phyloP scores from a whole-genome alignment of 1,140 invertebrate genomes.

The Gonatopus flavifemur region DNA sequence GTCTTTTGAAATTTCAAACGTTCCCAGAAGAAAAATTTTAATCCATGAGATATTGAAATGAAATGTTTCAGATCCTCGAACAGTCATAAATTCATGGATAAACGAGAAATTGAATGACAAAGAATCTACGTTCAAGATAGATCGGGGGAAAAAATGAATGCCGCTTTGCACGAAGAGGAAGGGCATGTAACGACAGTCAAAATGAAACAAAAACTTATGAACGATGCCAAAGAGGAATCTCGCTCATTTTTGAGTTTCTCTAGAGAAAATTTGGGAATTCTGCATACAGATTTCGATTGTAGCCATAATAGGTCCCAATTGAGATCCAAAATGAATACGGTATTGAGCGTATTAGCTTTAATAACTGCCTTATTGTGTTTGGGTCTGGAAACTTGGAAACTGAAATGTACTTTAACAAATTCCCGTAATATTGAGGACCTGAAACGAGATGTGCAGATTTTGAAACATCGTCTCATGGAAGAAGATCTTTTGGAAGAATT shows the following conservation, averaged over 20 bases:
- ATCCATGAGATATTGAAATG: too few species aligned
- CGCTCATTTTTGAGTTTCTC: conserved; percentile 48
- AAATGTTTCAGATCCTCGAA: too few species aligned
- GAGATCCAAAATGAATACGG: conserved; percentile 25
- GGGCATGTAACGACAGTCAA: conserved; percentile 20
- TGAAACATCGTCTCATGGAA: conserved; percentile 45
- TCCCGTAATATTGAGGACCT: conserved; percentile 39
- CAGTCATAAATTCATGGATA: too few species aligned
- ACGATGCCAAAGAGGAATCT: conserved; percentile 30
- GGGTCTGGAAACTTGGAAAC: conserved; percentile 41
- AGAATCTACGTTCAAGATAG: too few species aligned
- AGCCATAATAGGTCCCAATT: conserved; percentile 35
- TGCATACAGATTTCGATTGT: conserved; percentile 45
- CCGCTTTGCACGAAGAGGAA: conserved; percentile 33
- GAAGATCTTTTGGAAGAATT: conserved; percentile 45
- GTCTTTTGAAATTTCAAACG: too few species aligned
- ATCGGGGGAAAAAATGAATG: conserved; percentile 49
- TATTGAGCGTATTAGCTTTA: conserved; percentile 35
- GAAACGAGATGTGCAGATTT: conserved; percentile 38
- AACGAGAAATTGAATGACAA: too few species aligned
- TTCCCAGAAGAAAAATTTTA: too few species aligned
- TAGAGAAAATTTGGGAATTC: conserved; percentile 48
- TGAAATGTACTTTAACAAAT: conserved; percentile 34
- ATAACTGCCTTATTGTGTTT: conserved; percentile 35
- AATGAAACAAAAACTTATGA: conserved; percentile 31